Evolutionary conservation across 2,113 vertebrate species (phyloP), one percentile per base, ranked within the genome.

Genomic region (Myrmecophaga tridactyla): DNA sequence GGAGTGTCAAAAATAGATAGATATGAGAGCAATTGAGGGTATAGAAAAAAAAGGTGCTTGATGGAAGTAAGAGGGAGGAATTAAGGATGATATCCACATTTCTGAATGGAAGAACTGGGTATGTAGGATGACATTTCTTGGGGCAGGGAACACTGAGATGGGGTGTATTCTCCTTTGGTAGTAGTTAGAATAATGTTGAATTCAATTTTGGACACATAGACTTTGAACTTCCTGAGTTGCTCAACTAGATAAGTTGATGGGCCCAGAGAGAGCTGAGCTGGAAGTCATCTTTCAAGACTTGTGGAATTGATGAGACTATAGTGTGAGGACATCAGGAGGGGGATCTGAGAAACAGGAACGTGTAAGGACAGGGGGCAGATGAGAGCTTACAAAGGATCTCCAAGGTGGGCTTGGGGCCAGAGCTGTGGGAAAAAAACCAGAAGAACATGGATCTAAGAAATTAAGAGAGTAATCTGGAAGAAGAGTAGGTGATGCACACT

Each of bases 221-320:
- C 25, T 41, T 31, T 69, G 83, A 8, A 4, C 41, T 62, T 88
- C 34, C 27, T 1, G 31, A 69, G 70, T 18, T 9, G 0, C 23
- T 43, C 13, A 23, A 3, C 3, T 31, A 27, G 39, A 43, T 21
- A 12, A 17, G 43, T 25, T 0, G 0, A 23, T 48, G 34, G 51
- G n/a, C 58, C 25, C 4, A 1, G 23, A 34, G 34, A 39, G 58
- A 13, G 25, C 3, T 15, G 20, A n/a, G 51, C 6, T 34, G 39
- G 80, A 83, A n/a, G 6, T 1, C 15, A 21, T 34, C 1, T 1
- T 53, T 8, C 34, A 51, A 72, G 56, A 34, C 8, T 75, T 11
- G 0, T 3, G 12, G 46, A 36, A 31, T 3, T 0, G 34, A 13
- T 17, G 39, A 58, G 21, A 4, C 20, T 29, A 9, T 20, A 13